Base-by-base conservation (phyloP, 2,888 invertebrate species). In the Autographa gamma region DNA sequence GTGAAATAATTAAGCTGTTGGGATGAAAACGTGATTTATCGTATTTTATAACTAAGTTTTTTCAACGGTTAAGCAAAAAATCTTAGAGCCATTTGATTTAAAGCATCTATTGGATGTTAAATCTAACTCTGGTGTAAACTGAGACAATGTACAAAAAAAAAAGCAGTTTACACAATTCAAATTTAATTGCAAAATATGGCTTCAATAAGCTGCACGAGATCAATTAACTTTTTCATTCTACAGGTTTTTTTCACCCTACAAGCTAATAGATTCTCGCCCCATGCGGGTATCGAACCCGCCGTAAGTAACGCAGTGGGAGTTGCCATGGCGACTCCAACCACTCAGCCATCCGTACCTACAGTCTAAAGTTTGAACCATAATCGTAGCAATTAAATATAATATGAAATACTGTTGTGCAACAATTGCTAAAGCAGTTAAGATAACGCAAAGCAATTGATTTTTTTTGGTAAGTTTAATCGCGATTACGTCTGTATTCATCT, bases 1-100 rank as follows among this genome's bases (percentile, higher is more conserved):
- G 54, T 14, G 54, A 56, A 56, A 25, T 56, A 56, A 13, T 4
- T 56, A 9, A 25, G 13, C 25, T 25, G 25, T 48, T 48, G n/a
- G 48, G n/a, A 16, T n/a, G n/a, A 48, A n/a, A 48, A 48, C 48
- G 48, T 48, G 48, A 48, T 48, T n/a, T 43, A 48, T 48, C 48
- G 0, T 7, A n/a, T 48, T 6, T 48, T 7, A n/a, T 48, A n/a
- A 2, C 16, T 48, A 48, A n/a, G 7, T n/a, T 48, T 48, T 7
- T 48, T 48, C 5, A 48, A 43, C 16, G n/a, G 43, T 13, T 43
- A 43, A 48, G n/a, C 16, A 7, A 48, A 48, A 48, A 48, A n/a
- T 7, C 6, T 48, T 7, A 48, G n/a, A 48, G n/a, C n/a, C n/a
- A 48, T n/a, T 48, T 48, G 48, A 5, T n/a, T 7, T n/a, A 48